Base-by-base conservation (phyloP, 92 coral and sea anemone species). In the Paragorgia papillata region DNA sequence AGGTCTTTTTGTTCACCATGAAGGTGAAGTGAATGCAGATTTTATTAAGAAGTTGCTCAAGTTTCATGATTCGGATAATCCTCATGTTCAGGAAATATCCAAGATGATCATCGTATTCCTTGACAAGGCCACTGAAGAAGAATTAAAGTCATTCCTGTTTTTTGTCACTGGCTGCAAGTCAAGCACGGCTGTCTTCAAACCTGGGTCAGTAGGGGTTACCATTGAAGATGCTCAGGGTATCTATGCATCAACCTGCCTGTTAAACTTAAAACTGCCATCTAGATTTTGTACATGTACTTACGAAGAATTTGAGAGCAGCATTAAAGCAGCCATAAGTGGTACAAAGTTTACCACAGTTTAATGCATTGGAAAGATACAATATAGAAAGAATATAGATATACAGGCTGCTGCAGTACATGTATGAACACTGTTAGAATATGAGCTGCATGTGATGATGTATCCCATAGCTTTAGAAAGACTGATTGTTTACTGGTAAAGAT, bases 121-220 rank as follows among this genome's bases (percentile, higher is more conserved):
- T 25, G 51, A 73, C 34, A 73, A 85, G 61, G 70, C 85, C 49
- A 55, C 66, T 2, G 19, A 50, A 85, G 81, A 65, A 34, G 58
- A 18, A 31, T 63, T 85, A 55, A 19, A 46, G 15, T 21, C 51
- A 19, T 85, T 85, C 31, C 63, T 85, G 34, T 74, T 28, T 55
- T 85, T 85, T 80, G 75, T 74, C 18, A 79, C 85, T 62, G 85
- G 81, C 18, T 69, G 85, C 25, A 79, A 57, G 44, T 85, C 88
- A 20, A 76, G 50, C 73, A 75, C 84, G 17, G 77, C 80, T 17
- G 82, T 44, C 28, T 59, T 78, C 64, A 61, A 67, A 25, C 84
- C 88, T 18, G 77, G 86, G 21, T 12, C 9, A 9, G 79, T 68
- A 3, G 18, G 57, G 12, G 83, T 66, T 15, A 67, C 50, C 48